These are phyloP conservation scores for Pedetes capensis DNA, from an alignment of 2,113 vertebrate species.

Conservation along the genomic window DNA sequence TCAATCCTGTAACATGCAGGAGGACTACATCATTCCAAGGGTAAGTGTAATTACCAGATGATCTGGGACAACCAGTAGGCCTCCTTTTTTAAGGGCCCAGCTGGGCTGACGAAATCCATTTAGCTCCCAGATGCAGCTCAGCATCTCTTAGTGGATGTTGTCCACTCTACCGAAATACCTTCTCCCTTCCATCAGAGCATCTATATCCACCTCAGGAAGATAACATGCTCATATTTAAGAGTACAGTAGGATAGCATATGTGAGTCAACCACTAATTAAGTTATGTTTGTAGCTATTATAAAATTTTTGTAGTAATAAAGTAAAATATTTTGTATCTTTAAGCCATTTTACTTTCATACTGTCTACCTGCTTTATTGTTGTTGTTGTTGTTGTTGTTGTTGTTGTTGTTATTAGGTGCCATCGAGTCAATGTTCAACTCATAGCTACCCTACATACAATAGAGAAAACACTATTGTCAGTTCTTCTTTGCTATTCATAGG, in stretches of 20 bases:
- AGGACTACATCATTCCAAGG: neutral
- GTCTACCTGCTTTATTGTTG: neutral
- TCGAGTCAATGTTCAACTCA: too few species aligned
- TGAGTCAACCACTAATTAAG: neutral
- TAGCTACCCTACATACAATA: too few species aligned
- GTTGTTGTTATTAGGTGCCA: too few species aligned
- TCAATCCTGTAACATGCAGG: neutral
- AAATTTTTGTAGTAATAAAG: neutral
- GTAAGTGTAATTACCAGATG: neutral
- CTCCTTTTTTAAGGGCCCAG: neutral
- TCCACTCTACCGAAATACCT: neutral
- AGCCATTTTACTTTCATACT: conserved; percentile 22
- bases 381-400: too few species aligned
- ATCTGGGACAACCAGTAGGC: neutral
- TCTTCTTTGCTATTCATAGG: too few species aligned
- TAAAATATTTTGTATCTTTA: neutral
- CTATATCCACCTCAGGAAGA: neutral
- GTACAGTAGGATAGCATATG: neutral
- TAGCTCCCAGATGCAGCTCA: neutral
- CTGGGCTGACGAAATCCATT: conserved; percentile 8
- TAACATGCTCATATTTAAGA: neutral
- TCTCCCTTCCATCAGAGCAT: neutral
- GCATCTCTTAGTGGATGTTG: neutral
- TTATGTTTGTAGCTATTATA: neutral
- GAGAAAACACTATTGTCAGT: too few species aligned